Evolutionary conservation across 23 tunicate genomes (phyloP), one percentile per base, ranked within the genome.

Genomic region (Trididemnum clinides): DNA sequence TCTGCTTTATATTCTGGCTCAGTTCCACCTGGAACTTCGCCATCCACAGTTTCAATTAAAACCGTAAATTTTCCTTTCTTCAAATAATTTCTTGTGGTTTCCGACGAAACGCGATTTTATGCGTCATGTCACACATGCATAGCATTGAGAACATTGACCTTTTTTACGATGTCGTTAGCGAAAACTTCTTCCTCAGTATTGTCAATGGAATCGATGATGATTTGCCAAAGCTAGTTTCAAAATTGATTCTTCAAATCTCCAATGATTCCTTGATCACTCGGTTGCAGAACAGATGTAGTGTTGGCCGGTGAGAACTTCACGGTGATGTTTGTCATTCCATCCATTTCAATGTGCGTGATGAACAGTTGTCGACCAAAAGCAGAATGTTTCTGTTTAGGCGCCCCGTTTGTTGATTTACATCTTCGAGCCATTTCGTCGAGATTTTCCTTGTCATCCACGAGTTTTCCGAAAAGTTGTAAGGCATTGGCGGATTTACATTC

Each of bases 251-350:
- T 44, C 15, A 44, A 44, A 44, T 10, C 54, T 44, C 12, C 12
- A 44, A 44, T 44, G 54, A 44, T 44, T 44, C 15, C 15, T 44
- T 44, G 71, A 63, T 63, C 71, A 63, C 71, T 10, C 26, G 23
- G 71, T 63, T 63, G 71, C 71, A 63, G 71, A 63, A 63, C 71
- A 63, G 28, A 63, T 63, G 71, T 63, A 22, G 71, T 63, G 71
- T 63, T 63, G 71, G 23, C 71, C 71, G 23, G 71, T 22, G n/a
- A 21, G 71, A 21, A 63, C 71, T 63, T 63, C 71, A 63, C 71
- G n/a, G 71, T 63, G 71, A 63, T 25, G 71, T 63, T 63, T 63
- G 28, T 63, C 71, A 63, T n/a, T 63, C 71, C 71, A 25, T 12
- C 71, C 19, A 63, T 22, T 63, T 63, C 71, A 63, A 63, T 63